phyloP scores from a whole-genome alignment of 30 jellyfish, hydroid and myxozoan species.

The Mastigias papua region DNA sequence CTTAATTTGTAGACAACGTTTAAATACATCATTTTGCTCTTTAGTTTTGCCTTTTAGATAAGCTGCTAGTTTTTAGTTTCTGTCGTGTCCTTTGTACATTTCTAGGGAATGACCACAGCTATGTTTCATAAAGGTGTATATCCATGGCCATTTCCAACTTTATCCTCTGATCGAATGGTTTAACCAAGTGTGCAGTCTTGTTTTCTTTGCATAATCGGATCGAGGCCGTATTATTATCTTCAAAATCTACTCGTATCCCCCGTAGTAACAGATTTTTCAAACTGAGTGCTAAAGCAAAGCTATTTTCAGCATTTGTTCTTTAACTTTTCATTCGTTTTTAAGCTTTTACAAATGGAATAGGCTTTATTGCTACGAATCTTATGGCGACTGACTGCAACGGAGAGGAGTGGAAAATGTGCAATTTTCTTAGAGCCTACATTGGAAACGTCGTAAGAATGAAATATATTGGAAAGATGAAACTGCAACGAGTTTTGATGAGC shows the following conservation, averaged over 20 bases:
- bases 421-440: constrained; percentile 8
- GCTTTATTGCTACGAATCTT: constrained; percentile 12
- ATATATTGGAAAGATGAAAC: constrained; percentile 16
- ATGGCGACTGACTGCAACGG: constrained; percentile 13
- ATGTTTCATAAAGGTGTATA: too few species aligned
- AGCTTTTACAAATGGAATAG: constrained; percentile 1
- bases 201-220: too few species aligned
- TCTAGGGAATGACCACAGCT: too few species aligned
- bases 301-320: background rate
- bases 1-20: too few species aligned
- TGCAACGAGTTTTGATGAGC: background rate
- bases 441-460: background rate
- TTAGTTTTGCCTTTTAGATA: too few species aligned
- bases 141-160: too few species aligned
- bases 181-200: too few species aligned
- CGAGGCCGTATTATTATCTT: too few species aligned
- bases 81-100: too few species aligned
- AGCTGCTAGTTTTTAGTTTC: too few species aligned
- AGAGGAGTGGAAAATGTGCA: constrained; percentile 45
- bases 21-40: too few species aligned
- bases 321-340: background rate
- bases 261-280: background rate
- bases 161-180: too few species aligned
- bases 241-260: background rate
- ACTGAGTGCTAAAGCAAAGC: background rate